Conservation (phyloP, 2,888 invertebrate species). For the Poecilus cupreus region DNA sequence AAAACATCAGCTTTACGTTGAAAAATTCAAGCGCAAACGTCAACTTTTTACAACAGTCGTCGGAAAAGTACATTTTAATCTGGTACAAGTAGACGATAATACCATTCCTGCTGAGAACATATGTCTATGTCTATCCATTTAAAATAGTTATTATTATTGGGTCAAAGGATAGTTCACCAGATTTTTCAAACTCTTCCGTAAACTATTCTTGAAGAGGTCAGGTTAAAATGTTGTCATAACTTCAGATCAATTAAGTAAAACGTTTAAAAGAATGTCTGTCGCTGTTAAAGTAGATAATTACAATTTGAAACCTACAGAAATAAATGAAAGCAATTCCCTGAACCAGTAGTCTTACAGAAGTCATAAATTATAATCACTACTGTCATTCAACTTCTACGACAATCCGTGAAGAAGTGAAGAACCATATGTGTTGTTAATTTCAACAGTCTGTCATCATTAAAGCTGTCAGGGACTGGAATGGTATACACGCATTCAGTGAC, state of each 20-base stretch:
- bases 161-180: too few species aligned
- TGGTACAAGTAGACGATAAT: too few species aligned
- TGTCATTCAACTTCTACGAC: conserved; percentile 17
- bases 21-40: too few species aligned
- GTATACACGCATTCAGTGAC: background rate
- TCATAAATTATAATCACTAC: conserved; percentile 14
- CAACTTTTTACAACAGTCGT: too few species aligned
- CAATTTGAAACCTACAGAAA: background rate
- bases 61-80: too few species aligned
- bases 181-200: too few species aligned
- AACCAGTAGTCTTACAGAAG: background rate
- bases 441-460: conserved; percentile 38
- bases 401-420: conserved; percentile 11
- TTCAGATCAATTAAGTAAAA: background rate
- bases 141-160: too few species aligned
- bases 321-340: conserved; percentile 7
- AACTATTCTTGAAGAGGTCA: background rate
- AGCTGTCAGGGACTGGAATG: background rate
- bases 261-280: background rate
- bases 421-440: conserved; percentile 47
- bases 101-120: too few species aligned
- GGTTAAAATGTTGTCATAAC: background rate
- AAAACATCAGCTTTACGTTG: too few species aligned
- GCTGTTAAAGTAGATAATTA: background rate
- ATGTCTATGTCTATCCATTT: too few species aligned